Evolutionary conservation across 2,113 vertebrate species (phyloP).

Genomic region (Cromileptes altivelis): DNA sequence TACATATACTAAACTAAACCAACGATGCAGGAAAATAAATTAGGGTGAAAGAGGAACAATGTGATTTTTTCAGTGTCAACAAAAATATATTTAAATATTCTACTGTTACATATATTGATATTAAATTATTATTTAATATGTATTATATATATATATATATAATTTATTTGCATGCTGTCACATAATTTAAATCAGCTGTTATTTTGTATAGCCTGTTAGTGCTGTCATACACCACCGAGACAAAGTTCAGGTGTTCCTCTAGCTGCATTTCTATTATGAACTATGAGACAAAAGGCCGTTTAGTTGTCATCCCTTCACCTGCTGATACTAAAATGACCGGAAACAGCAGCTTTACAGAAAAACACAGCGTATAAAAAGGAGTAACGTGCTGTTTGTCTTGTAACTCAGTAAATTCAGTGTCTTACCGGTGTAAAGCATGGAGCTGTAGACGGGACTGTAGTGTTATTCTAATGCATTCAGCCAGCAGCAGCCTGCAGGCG

Average conservation of each 20-base stretch:
- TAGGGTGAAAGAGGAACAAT: not conserved
- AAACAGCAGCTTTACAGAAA: not conserved
- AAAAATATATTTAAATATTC: not conserved
- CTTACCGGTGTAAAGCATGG: slow-evolving; percentile 57
- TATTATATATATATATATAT: no score
- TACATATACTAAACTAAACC: no score
- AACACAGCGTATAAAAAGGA: not conserved
- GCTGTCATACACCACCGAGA: not conserved
- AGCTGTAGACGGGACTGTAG: not conserved
- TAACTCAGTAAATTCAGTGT: not conserved
- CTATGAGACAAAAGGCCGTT: not conserved
- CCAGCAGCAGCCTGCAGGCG: not conserved
- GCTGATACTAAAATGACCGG: not conserved
- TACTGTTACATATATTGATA: no score
- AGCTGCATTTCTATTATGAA: not conserved
- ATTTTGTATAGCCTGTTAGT: no score
- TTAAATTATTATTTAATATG: no score
- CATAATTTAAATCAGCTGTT: not conserved
- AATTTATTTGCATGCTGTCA: not conserved
- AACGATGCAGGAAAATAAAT: no score
- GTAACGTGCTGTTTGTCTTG: not conserved
- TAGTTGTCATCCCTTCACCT: not conserved
- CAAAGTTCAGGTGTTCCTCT: slow-evolving; percentile 36
- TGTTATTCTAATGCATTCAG: not conserved
- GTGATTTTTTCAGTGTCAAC: not conserved